phyloP scores from a whole-genome alignment of 2,797 vertebrate genomes.

The Malurus splendens region DNA sequence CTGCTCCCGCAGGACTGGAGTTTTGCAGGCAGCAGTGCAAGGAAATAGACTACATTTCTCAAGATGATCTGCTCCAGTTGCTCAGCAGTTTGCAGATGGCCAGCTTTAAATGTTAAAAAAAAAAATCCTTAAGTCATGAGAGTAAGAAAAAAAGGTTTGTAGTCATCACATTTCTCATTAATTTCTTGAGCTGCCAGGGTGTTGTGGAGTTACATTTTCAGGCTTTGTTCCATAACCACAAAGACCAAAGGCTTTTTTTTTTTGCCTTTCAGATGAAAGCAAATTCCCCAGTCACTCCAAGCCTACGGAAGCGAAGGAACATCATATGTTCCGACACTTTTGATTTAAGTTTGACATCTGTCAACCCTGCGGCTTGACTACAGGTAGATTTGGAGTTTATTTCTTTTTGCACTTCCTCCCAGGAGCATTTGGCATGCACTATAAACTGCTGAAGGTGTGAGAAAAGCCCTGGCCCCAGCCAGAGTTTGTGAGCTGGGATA shows the following conservation, averaged over 20 bases:
- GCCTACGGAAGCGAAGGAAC: fast-evolving
- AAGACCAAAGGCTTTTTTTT: background rate
- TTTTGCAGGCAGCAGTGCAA: background rate
- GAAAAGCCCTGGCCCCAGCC: background rate
- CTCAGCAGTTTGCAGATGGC: background rate
- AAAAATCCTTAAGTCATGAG: background rate
- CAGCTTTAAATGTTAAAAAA: background rate
- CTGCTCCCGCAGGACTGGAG: fast-evolving
- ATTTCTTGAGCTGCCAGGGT: background rate
- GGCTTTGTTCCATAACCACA: constrained; percentile 7
- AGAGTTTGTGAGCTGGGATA: background rate
- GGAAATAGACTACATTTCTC: fast-evolving
- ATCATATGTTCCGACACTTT: background rate
- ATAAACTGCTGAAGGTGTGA: no score
- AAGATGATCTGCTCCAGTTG: fast-evolving
- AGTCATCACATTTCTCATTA: background rate
- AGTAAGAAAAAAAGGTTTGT: background rate
- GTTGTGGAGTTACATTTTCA: background rate
- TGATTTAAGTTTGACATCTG: background rate
- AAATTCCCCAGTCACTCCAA: background rate
- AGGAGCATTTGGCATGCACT: background rate
- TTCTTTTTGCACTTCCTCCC: background rate
- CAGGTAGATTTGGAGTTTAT: background rate
- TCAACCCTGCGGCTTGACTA: background rate
- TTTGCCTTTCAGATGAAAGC: background rate